Evolutionary conservation across 2,113 vertebrate genomes (phyloP).

Genomic region (Reinhardtius hippoglossoides): DNA sequence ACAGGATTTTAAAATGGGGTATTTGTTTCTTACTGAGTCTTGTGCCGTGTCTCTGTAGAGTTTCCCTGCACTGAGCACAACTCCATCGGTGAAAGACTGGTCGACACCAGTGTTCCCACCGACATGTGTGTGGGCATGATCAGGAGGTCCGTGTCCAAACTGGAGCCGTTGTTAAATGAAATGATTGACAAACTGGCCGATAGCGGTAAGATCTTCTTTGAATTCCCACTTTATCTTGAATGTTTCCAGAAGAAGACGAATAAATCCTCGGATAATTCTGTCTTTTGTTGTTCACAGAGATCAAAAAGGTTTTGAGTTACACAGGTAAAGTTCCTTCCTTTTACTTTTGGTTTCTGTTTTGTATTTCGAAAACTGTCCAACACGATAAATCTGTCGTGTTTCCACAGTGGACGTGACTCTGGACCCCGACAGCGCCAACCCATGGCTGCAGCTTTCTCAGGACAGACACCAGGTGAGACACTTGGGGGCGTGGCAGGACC

Average conservation of each 20-base stretch:
- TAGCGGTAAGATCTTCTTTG: conserved; percentile 62
- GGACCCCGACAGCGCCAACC: conserved; percentile 82
- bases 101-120: conserved; percentile 76
- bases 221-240: not conserved
- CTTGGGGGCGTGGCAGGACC: conserved; percentile 82
- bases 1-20: no score
- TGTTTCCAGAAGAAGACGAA: not conserved
- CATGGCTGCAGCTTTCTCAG: conserved; percentile 84
- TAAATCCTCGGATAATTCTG: not conserved
- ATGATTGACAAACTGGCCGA: conserved; percentile 75
- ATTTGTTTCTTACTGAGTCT: not conserved
- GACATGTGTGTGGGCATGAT: conserved; percentile 77
- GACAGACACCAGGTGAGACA: conserved; percentile 82
- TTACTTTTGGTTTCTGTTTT: not conserved
- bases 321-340: conserved; percentile 69
- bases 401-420: conserved; percentile 77
- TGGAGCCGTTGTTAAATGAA: conserved; percentile 68
- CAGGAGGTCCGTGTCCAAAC: conserved; percentile 74
- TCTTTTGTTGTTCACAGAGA: conserved; percentile 70
- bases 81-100: conserved; percentile 81
- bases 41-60: conserved; percentile 62
- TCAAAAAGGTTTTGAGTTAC: conserved; percentile 80
- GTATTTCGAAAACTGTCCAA: not conserved
- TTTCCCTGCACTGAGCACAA: conserved; percentile 74
- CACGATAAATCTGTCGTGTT: not conserved